Evolutionary conservation across 1,140 invertebrate species (phyloP).

Genomic region (Diorhabda sublineata): DNA sequence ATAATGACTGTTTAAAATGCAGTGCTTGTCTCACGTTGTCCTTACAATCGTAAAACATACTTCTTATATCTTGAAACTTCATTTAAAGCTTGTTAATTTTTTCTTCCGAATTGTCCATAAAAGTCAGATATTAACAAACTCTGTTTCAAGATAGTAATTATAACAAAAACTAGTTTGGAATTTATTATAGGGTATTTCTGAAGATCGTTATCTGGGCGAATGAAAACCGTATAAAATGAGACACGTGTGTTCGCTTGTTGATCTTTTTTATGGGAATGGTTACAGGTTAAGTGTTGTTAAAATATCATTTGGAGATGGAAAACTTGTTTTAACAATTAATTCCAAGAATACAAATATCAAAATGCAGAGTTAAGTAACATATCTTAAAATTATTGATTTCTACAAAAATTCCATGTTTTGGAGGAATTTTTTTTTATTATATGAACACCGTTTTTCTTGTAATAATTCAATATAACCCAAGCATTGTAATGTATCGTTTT

Average conservation of each 20-base stretch:
- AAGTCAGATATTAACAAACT: not conserved
- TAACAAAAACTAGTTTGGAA: constrained; percentile 2
- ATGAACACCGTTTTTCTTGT: no score
- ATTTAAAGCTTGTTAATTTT: constrained; percentile 1
- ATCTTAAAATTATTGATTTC: no score
- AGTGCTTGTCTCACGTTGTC: not conserved
- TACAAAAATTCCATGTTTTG: no score
- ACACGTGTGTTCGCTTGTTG: not conserved
- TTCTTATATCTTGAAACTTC: not conserved
- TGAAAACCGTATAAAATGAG: not conserved
- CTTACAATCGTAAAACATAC: not conserved
- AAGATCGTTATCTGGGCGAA: not conserved
- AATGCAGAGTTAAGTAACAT: no score
- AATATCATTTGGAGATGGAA: no score
- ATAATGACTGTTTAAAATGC: not conserved
- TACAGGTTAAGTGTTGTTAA: not conserved
- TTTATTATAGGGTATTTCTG: not conserved
- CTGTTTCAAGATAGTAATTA: not conserved
- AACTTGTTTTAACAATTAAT: no score
- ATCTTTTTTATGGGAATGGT: not conserved
- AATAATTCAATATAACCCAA: no score
- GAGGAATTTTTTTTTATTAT: no score
- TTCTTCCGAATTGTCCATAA: not conserved
- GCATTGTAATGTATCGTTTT: no score
- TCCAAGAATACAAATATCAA: no score